phyloP scores from a whole-genome alignment of 2,888 invertebrate species.

The Sinhomidia bicolor region DNA sequence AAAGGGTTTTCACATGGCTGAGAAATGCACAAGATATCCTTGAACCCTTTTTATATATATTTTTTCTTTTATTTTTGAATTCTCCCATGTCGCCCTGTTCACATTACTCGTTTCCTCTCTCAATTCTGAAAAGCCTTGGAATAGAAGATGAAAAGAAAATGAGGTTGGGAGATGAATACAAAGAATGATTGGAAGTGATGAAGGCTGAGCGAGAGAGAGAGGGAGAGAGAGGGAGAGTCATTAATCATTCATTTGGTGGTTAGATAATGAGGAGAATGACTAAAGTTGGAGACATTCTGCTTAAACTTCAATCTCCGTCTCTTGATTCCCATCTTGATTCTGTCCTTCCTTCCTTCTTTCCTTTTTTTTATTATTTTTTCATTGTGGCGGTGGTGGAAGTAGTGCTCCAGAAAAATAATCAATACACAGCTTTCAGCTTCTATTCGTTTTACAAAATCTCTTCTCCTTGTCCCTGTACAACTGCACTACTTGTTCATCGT shows the following conservation, averaged over 20 bases:
- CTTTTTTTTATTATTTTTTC: background rate
- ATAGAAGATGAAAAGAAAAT: conserved; percentile 62
- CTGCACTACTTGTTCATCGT: background rate
- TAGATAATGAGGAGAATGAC: conserved; percentile 77
- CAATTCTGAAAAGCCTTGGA: conserved; percentile 17
- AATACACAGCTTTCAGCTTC: no score
- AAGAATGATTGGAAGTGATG: conserved; percentile 77
- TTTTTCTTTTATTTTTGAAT: background rate
- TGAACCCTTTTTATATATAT: background rate
- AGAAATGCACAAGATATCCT: conserved; percentile 1
- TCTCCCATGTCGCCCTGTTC: background rate
- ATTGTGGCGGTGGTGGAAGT: no score
- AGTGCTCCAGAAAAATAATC: background rate
- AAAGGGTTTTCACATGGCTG: no score
- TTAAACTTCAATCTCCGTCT: conserved; percentile 71
- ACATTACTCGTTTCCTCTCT: background rate
- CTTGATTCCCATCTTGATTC: conserved; percentile 62
- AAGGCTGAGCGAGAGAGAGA: no score
- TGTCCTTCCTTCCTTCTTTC: conserved; percentile 20
- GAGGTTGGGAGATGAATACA: conserved; percentile 75
- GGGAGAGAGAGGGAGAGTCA: no score
- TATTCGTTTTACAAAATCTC: no score
- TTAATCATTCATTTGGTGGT: conserved; percentile 79
- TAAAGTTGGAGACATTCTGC: conserved; percentile 73
- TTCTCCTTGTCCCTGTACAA: no score